phyloP scores from a whole-genome alignment of 2,113 vertebrate genomes.

The Sturnus vulgaris region DNA sequence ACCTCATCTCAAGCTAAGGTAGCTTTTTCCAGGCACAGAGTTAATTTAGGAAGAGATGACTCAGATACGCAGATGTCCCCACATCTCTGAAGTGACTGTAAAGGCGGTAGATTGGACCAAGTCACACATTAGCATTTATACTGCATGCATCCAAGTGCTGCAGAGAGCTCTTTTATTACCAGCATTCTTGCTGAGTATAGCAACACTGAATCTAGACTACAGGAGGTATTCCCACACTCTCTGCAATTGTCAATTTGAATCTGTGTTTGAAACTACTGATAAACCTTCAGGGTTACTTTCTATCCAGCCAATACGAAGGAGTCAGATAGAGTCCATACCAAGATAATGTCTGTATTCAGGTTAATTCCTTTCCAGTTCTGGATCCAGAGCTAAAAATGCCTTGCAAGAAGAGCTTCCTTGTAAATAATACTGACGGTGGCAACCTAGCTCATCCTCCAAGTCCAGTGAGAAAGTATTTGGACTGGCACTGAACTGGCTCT shows the following conservation, averaged over 20 bases:
- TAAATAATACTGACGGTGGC: not conserved
- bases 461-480: not conserved
- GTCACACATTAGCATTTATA: not conserved
- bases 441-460: not conserved
- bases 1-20: not conserved
- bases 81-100: not conserved
- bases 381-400: not conserved
- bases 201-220: not conserved
- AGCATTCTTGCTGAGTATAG: not conserved
- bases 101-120: not conserved
- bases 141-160: not conserved
- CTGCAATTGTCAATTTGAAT: not conserved
- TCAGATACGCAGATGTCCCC: not conserved
- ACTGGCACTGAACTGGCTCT: not conserved
- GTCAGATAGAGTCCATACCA: not conserved
- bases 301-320: not conserved
- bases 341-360: not conserved
- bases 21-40: not conserved
- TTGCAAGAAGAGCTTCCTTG: not conserved
- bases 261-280: not conserved
- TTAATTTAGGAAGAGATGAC: not conserved
- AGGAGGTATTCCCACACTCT: not conserved
- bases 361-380: not conserved
- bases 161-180: not conserved
- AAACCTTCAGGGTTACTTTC: not conserved